Evolutionary conservation across 2,888 invertebrate genomes (phyloP), one percentile per base, ranked within the genome.

Genomic region (Drosophila cognata): DNA sequence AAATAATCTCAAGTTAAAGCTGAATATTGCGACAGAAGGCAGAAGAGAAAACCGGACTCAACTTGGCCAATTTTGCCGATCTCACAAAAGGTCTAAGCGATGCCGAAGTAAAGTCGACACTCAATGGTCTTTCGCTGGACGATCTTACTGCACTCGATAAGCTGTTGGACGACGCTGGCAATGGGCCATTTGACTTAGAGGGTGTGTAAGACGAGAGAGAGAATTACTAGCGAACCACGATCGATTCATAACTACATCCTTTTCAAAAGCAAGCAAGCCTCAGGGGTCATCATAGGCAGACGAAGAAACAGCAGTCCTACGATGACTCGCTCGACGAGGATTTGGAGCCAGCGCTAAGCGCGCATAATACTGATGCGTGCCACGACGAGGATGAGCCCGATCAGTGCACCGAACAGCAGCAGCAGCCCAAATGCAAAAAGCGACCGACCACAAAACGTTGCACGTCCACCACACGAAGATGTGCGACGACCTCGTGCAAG

Each of bases 71-170:
- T 8, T 87, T 84, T 64, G 74, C 76, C 1, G 91, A 91, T 70
- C 69, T 90, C 2, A 91, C 82, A 3, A 70, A 74, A 10, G 84
- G 82, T 4, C 72, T 92, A 13, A 91, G 66, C 60, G 91, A 92
- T 62, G 87, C 81, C 0, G 92, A 93, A 68, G 82, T 93, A 18
- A 85, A 91, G 33, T 74, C 84, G 10, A 90, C 91, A 4, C 69
- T 93, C 1, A 88, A 86, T 56, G 91, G 88, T 25, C 70, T 93
- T 1, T 84, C 91, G 0, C 38, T 92, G 0, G 77, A 85, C 1
- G 93, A 93, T 68, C 81, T 92, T 0, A 84, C 82, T 56, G 69
- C 71, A 0, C 67, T 93, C 6, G 84, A 86, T 62, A 81, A 86
- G 38, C 61, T 93, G 4, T 75, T 93, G 28, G 91, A 91, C 43